phyloP scores from a whole-genome alignment of 2,113 vertebrate species.

The Sander vitreus region DNA sequence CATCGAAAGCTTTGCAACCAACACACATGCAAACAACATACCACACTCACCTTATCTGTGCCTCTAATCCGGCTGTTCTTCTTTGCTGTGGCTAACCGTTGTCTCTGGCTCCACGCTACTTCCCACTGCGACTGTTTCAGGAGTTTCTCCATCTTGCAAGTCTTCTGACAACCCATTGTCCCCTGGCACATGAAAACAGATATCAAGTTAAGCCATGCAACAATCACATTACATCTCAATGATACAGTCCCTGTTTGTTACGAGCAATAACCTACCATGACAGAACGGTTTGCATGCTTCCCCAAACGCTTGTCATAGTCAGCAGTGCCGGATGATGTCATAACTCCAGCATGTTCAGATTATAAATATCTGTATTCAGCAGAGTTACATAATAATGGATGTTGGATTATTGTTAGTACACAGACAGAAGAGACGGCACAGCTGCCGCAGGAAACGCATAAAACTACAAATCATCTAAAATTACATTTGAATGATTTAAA shows the following conservation, averaged over 20 bases:
- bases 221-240: conserved; percentile 35
- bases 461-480: conserved; percentile 38
- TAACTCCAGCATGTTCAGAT: conserved; percentile 77
- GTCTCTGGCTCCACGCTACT: conserved; percentile 80
- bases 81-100: conserved; percentile 70
- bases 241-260: conserved; percentile 41
- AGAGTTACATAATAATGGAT: conserved; percentile 81
- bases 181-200: conserved; percentile 67
- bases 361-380: conserved; percentile 83
- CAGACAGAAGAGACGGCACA: conserved; percentile 61
- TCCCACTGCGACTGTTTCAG: conserved; percentile 82
- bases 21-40: conserved; percentile 18
- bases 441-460: conserved; percentile 59
- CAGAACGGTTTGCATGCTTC: conserved; percentile 74
- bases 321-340: conserved; percentile 76
- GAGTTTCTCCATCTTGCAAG: conserved; percentile 75
- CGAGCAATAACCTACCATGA: conserved; percentile 73
- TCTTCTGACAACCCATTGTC: conserved; percentile 80
- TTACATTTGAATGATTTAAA: conserved; percentile 26
- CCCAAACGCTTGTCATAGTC: conserved; percentile 72
- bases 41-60: conserved; percentile 78
- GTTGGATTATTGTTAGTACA: conserved; percentile 78
- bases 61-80: conserved; percentile 72
- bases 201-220: conserved; percentile 30
- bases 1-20: conserved; percentile 42